phyloP scores from a whole-genome alignment of 2,797 vertebrate genomes.

The Ispidina lecontei region DNA sequence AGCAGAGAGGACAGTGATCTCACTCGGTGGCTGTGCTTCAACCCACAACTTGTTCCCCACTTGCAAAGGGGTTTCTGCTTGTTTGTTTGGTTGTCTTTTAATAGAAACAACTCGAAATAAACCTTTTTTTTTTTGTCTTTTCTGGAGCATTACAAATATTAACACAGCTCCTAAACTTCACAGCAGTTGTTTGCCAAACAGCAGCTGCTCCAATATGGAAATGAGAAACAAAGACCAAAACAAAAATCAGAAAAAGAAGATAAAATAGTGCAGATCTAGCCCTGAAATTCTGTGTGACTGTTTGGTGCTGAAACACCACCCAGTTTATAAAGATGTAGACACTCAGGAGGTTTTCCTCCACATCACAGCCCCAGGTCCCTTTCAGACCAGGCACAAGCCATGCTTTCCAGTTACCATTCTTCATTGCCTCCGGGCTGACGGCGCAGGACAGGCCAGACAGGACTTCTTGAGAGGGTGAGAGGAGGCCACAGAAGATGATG shows the following conservation, averaged over 20 bases:
- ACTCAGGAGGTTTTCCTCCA: neutral
- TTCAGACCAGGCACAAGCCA: accelerated
- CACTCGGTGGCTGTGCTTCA: neutral
- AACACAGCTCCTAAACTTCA: neutral
- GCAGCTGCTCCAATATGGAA: neutral
- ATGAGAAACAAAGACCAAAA: neutral
- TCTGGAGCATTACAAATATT: neutral
- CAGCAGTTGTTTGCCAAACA: neutral
- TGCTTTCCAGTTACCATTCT: neutral
- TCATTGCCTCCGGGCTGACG: accelerated
- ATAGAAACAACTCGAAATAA: neutral
- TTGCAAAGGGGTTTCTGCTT: neutral
- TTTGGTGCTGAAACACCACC: neutral
- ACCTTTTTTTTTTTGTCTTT: neutral
- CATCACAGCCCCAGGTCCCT: accelerated
- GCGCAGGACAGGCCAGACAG: neutral
- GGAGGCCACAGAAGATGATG: slow-evolving; percentile 16
- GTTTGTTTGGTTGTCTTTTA: neutral
- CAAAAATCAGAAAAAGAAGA: neutral
- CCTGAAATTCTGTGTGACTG: neutral
- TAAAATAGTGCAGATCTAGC: neutral
- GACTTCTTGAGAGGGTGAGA: neutral
- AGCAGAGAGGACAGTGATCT: accelerated
- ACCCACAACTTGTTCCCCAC: neutral
- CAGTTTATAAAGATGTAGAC: neutral